Evolutionary conservation across 2,888 invertebrate species (phyloP), one percentile per base, ranked within the genome.

Genomic region (Euzophera pinguis): DNA sequence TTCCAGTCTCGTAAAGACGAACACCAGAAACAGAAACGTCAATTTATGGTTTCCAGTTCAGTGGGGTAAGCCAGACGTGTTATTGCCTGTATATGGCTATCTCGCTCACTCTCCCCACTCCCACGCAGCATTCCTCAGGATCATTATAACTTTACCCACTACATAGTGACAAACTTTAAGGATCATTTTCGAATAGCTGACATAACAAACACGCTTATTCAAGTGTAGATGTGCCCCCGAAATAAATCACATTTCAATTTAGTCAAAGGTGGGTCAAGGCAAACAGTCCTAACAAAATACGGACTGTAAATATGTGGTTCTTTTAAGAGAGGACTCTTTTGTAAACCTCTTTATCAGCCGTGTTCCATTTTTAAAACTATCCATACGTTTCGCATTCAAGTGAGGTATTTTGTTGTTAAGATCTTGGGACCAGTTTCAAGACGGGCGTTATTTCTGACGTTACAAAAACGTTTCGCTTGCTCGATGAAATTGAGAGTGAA

Each of bases 241-340:
- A 67, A 67, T 64, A 70, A 74, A 74, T 74, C 70, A 71, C 62
- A 64, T 67, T 67, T 67, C 60, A 64, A 61, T 64, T 63, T 63
- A 64, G 57, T 55, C 54, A 41, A 39, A 57, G 61, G 62, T 63
- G 60, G 63, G 60, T 64, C 63, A 62, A 63, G 62, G 62, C 57
- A 68, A 73, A 69, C 61, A 68, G 57, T 63, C 68, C 70, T 67
- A 64, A 67, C 63, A 68, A 67, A 69, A 72, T 71, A 71, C 62
- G 63, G 65, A 61, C 58, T 60, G 64, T 62, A 65, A 64, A 67
- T 62, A 65, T 60, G 43, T 55, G 41, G 52, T 52, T 49, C 51
- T 43, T 37, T 39, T 51, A 54, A 22, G 52, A 53, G 53, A 52
- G 52, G 39, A 52, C 51, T 57, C 57, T 52, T 57, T 51, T 55